A percentile compares a stretch with the other conserved stretches of the same genome.
phyloP scores from a whole-genome alignment of 1,140 invertebrate species.

The Hestina assimilis region DNA sequence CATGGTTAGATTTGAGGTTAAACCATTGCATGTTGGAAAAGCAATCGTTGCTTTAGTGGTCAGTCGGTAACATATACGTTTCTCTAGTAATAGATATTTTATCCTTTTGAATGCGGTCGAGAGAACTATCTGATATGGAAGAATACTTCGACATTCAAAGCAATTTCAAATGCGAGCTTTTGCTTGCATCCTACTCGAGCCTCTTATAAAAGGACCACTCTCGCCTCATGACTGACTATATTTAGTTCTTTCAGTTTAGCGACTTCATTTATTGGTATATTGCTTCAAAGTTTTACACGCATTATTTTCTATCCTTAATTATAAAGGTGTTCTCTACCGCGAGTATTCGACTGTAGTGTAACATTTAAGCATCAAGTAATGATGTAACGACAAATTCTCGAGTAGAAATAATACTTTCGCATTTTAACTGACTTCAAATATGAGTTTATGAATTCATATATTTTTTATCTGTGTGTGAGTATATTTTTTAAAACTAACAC shows the following conservation, averaged over 20 bases:
- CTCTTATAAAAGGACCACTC: constrained; percentile 24
- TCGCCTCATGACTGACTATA: constrained; percentile 14
- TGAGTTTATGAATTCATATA: too few species aligned
- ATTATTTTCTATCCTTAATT: too few species aligned
- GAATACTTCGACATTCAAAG: constrained; percentile 30
- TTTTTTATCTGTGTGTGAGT: too few species aligned
- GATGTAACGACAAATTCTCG: too few species aligned
- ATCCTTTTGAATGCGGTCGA: constrained; percentile 30
- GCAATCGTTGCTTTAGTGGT: constrained; percentile 29
- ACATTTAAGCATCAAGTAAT: too few species aligned
- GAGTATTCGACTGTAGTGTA: too few species aligned
- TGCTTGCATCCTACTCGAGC: constrained; percentile 22
- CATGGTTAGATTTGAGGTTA: constrained; percentile 19
- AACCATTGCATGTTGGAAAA: constrained; percentile 29
- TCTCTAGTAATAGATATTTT: constrained; percentile 29
- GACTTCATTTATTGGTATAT: constrained; percentile 7
- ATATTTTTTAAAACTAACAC: too few species aligned
- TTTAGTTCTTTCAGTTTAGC: constrained; percentile 16
- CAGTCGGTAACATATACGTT: constrained; percentile 22
- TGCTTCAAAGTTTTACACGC: too few species aligned
- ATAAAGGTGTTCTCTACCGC: too few species aligned
- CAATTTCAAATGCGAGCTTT: constrained; percentile 29
- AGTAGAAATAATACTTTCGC: too few species aligned
- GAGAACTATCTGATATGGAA: constrained; percentile 28
- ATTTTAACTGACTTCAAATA: too few species aligned